Evolutionary conservation across 30 jellyfish, hydroid and myxozoan species (phyloP).

Genomic region (Turritopsis dohrnii): DNA sequence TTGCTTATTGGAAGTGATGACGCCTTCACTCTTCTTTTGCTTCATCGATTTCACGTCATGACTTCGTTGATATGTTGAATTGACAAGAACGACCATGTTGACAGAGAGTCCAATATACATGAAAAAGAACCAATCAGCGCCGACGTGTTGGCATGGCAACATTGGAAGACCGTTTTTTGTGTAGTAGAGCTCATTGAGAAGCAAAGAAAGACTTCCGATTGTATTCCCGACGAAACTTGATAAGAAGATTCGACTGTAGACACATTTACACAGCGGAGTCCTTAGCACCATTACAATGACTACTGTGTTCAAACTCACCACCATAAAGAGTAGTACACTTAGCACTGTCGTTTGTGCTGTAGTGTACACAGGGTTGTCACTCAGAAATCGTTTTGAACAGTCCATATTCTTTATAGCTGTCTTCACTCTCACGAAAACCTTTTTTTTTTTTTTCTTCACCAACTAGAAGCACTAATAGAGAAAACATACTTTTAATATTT

Average conservation of each 20-base stretch:
- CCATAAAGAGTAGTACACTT: not conserved
- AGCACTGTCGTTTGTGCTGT: not conserved
- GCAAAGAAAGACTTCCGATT: not conserved
- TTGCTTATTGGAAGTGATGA: constrained; percentile 2
- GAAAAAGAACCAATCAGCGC: constrained; percentile 15
- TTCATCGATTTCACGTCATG: not conserved
- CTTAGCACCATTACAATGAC: not conserved
- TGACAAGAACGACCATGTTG: constrained; percentile 24
- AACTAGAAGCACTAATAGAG: not conserved
- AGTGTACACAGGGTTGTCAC: not conserved
- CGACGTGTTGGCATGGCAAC: not conserved
- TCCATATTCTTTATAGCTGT: constrained; percentile 1
- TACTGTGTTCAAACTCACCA: not conserved
- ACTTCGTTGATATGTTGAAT: constrained; percentile 4
- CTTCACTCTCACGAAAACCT: too few relatives aligned
- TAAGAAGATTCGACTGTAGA: not conserved
- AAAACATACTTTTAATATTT: not conserved
- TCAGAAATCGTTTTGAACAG: not conserved
- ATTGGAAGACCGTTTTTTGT: constrained; percentile 6
- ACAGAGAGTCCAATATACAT: constrained; percentile 17
- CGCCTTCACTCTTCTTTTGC: not conserved
- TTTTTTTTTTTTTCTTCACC: not conserved
- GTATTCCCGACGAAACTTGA: constrained; percentile 25
- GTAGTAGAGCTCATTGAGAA: not conserved
- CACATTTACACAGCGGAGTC: not conserved